Conservation (phyloP, 1,140 invertebrate species). For the Diorhabda carinulata region DNA sequence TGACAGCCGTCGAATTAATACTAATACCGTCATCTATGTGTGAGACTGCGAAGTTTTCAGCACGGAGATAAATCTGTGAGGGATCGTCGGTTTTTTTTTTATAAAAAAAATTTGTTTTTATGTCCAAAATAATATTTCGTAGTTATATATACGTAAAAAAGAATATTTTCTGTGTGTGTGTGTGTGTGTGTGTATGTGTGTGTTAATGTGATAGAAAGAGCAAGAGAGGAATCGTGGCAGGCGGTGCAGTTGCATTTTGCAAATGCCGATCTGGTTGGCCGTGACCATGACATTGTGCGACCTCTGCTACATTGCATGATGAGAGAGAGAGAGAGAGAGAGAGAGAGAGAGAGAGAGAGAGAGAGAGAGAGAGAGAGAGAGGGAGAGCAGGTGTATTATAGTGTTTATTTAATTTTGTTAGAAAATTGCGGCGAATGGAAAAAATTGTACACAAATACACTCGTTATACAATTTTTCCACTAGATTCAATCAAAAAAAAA, state of each 20-base stretch:
- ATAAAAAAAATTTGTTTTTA: too few relatives aligned
- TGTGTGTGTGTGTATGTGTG: too few relatives aligned
- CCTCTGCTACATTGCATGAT: slow-evolving; percentile 31
- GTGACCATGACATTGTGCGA: slow-evolving; percentile 46
- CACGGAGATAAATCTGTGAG: too few relatives aligned
- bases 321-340: slow-evolving; percentile 18
- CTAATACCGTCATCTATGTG: too few relatives aligned
- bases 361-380: neutral
- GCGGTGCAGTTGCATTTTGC: slow-evolving; percentile 42
- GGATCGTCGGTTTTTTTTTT: too few relatives aligned
- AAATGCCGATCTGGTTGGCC: slow-evolving; percentile 45
- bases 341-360: slow-evolving; percentile 4
- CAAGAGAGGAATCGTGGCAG: slow-evolving; percentile 7
- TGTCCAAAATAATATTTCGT: too few relatives aligned
- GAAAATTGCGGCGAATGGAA: slow-evolving; percentile 3
- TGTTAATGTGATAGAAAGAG: neutral
- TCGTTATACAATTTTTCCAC: neutral
- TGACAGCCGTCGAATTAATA: too few relatives aligned
- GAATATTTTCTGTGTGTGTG: too few relatives aligned
- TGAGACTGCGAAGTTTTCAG: too few relatives aligned
- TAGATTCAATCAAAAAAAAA: neutral
- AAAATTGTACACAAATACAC: neutral
- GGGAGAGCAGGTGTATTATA: neutral
- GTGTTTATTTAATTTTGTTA: neutral
- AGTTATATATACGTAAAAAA: too few relatives aligned